phyloP scores from a whole-genome alignment of 1,140 invertebrate species.

The Goniozus legneri region DNA sequence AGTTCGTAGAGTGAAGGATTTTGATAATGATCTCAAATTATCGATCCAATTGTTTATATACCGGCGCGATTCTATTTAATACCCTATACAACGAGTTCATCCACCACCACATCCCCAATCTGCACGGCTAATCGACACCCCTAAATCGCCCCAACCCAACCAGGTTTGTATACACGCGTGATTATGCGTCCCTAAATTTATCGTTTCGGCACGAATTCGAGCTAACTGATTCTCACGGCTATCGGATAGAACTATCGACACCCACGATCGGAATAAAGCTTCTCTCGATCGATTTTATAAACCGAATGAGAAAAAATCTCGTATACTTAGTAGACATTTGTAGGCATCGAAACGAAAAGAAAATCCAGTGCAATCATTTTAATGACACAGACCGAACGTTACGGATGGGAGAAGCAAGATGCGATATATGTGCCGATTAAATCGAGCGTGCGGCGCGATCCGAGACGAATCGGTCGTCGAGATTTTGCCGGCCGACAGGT shows the following conservation, averaged over 20 bases:
- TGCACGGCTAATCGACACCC: slow-evolving; percentile 20
- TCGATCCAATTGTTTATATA: slow-evolving; percentile 54
- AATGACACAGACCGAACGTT: too few species aligned
- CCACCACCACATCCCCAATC: neutral
- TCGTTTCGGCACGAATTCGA: slow-evolving; percentile 41
- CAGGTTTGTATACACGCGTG: slow-evolving; percentile 8
- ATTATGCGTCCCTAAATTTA: slow-evolving; percentile 43
- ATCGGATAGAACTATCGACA: slow-evolving; percentile 29
- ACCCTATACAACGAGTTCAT: slow-evolving; percentile 8
- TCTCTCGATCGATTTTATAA: too few species aligned
- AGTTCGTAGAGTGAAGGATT: too few species aligned
- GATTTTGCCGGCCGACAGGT: slow-evolving; percentile 5
- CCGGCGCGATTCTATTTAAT: slow-evolving; percentile 51
- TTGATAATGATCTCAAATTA: slow-evolving; percentile 54
- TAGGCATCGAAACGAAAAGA: too few species aligned
- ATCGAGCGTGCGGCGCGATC: too few species aligned
- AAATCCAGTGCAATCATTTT: too few species aligned
- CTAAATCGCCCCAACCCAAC: slow-evolving; percentile 23
- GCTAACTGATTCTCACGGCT: slow-evolving; percentile 44
- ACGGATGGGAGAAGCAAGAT: too few species aligned
- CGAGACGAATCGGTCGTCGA: neutral
- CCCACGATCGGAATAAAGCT: neutral
- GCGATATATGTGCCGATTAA: too few species aligned
- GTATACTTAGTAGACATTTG: too few species aligned
- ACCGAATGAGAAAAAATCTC: too few species aligned